Base-by-base conservation (phyloP, 2,888 invertebrate species). In the Megalurothrips usitatus region DNA sequence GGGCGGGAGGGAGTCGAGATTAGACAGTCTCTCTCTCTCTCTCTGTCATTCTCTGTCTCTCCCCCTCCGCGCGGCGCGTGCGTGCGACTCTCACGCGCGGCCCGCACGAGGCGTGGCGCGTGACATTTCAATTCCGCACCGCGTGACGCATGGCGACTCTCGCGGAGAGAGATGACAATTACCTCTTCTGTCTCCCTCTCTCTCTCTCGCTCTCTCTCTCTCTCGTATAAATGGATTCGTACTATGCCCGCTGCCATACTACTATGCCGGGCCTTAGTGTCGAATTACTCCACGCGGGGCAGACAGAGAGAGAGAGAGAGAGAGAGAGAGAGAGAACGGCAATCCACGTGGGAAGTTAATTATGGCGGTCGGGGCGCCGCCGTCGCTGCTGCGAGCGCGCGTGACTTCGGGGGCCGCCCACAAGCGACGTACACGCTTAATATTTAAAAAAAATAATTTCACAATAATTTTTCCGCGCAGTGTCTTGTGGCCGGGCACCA, bases 261-360 rank as follows among this genome's bases (percentile, higher is more conserved):
- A 14, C 9, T n/a, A n/a, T 43, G 34, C 34, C 34, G 34, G 34
- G 34, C 34, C 34, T 2, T 43, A 43, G 34, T 43, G 34, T 43
- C 34, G 34, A 43, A 43, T 43, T 43, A 43, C 34, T 43, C 34
- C 34, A 6, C 34, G 58, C 19, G 58, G 0, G 58, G n/a, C n/a
- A 58, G 58, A 11, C 4, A 52, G 52, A 52, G 52, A 52, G 52
- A 52, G 52, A 52, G 52, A 52, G 52, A 52, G 52, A 52, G 52
- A 12, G 52, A 52, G 68, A 68, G 68, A 23, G 68, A 11, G 68
- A 23, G 68, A 26, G 68, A 12, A 26, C 68, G 26, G 68, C 68
- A 75, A 75, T 75, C 68, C 68, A 75, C 68, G 68, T 75, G 68
- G 68, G 68, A 75, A 75, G 68, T 75, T 26, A 75, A 75, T 75